Evolutionary conservation across 1,140 invertebrate species (phyloP).

Genomic region (Lethrus apterus): DNA sequence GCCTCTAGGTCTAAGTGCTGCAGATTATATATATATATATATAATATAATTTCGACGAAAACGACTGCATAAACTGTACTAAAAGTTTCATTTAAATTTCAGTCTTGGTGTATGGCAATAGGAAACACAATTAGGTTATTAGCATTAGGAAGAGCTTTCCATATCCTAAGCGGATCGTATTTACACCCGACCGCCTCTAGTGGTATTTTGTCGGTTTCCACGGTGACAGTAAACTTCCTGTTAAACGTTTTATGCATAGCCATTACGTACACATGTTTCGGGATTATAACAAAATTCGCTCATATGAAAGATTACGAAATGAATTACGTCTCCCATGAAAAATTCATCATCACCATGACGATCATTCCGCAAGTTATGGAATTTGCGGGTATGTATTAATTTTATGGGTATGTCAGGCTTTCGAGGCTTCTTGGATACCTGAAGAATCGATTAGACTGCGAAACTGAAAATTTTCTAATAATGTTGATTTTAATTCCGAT

Average conservation of each 20-base stretch:
- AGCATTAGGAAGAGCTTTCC: not conserved
- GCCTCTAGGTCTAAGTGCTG: too few species aligned
- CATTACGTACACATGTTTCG: not conserved
- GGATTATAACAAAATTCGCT: too few species aligned
- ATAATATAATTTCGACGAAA: too few species aligned
- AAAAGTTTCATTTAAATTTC: not conserved
- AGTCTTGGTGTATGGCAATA: not conserved
- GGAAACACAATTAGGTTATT: not conserved
- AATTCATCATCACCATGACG: not conserved
- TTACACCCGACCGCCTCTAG: too few species aligned
- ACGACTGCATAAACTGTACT: too few species aligned
- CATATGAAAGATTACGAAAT: too few species aligned
- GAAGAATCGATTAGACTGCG: too few species aligned
- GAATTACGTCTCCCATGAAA: not conserved
- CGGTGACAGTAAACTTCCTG: not conserved
- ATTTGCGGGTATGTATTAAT: too few species aligned
- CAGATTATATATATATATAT: too few species aligned
- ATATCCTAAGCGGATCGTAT: not conserved
- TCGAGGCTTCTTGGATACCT: not conserved
- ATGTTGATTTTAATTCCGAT: not conserved
- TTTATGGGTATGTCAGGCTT: too few species aligned
- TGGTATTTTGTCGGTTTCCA: not conserved
- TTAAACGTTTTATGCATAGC: not conserved
- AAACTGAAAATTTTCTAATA: too few species aligned
- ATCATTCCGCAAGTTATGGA: too few species aligned